These are phyloP conservation scores for Amphipyra berbera DNA, from an alignment of 2,888 invertebrate species.

Conservation along the genomic window DNA sequence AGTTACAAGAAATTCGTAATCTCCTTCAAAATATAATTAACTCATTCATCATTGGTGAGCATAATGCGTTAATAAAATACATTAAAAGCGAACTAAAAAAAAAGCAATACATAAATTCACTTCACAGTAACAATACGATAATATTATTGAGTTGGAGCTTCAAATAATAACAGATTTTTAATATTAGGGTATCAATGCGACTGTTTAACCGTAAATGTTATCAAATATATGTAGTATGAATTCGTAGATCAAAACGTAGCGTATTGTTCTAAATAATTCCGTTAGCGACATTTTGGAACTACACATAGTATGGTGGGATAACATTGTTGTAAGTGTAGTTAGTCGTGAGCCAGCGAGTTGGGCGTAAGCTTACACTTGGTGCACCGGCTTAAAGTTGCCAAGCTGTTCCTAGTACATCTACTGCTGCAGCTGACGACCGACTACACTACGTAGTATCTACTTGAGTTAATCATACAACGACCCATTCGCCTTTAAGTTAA, in stretches of 20 bases:
- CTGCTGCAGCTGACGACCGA: conserved; percentile 1
- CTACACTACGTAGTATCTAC: not conserved
- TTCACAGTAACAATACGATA: conserved; percentile 16
- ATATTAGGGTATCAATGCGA: not conserved
- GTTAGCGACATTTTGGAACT: not conserved
- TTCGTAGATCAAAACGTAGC: not conserved
- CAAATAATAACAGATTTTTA: not conserved
- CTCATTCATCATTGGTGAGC: conserved; percentile 32
- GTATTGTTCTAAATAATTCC: conserved; percentile 7
- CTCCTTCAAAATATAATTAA: conserved; percentile 9
- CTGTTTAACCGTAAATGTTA: not conserved
- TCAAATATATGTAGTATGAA: too few relatives aligned
- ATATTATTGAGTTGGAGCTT: conserved; percentile 23
- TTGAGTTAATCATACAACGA: conserved; percentile 1
- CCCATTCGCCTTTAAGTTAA: not conserved
- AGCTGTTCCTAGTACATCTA: conserved; percentile 13
- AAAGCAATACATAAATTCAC: conserved; percentile 35
- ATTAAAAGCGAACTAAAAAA: conserved; percentile 40
- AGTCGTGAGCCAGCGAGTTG: conserved; percentile 15
- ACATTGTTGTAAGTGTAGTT: conserved; percentile 28
- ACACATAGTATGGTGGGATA: conserved; percentile 2
- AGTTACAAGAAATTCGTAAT: conserved; percentile 26
- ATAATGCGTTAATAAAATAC: conserved; percentile 21
- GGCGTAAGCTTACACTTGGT: conserved; percentile 21
- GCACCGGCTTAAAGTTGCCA: conserved; percentile 20